These are phyloP conservation scores for Myotis yumanensis DNA, from an alignment of 2,113 vertebrate genomes.

Conservation along the genomic window DNA sequence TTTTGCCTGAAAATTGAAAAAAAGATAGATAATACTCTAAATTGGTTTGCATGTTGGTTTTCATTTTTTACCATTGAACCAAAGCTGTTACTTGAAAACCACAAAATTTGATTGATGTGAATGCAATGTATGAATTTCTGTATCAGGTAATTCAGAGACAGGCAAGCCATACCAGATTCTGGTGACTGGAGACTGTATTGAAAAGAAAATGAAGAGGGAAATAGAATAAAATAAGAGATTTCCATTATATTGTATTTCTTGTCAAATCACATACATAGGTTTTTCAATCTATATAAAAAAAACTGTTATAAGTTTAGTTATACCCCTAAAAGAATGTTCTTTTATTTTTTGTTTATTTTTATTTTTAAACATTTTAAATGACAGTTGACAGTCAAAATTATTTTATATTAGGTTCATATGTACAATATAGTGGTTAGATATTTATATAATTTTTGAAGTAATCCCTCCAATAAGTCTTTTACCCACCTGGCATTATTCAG, in stretches of 20 bases:
- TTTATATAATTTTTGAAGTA: neutral
- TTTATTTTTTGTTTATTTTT: neutral
- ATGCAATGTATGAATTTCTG: neutral
- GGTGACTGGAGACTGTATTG: neutral
- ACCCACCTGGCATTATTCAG: neutral
- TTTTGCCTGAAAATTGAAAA: neutral
- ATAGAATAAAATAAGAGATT: neutral
- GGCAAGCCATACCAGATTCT: neutral
- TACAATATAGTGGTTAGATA: neutral
- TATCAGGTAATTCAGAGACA: neutral
- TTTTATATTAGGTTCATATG: neutral
- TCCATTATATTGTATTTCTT: neutral
- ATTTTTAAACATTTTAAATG: neutral
- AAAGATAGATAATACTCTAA: neutral
- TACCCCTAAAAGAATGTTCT: neutral
- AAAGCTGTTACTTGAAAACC: neutral
- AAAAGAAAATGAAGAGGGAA: neutral
- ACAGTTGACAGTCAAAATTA: neutral
- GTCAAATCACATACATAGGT: neutral
- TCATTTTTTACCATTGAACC: neutral
- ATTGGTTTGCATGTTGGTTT: neutral
- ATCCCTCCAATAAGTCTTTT: neutral
- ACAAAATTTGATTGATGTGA: neutral
- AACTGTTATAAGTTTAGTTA: neutral
- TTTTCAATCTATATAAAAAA: neutral